Conservation (phyloP, 2,888 invertebrate species). For the Caenorhabditis angaria region DNA sequence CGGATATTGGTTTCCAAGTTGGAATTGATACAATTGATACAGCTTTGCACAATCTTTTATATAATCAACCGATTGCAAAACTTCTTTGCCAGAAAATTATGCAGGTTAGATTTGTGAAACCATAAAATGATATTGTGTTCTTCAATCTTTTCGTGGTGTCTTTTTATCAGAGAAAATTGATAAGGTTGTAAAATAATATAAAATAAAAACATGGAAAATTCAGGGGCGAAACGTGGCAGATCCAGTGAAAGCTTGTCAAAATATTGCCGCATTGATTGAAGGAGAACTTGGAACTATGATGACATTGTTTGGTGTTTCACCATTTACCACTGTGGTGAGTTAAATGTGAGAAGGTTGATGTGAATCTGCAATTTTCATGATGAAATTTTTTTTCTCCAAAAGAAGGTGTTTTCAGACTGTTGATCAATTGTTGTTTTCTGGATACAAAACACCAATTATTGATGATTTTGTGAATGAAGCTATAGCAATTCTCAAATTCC, state of each 20-base stretch:
- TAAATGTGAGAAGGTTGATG: neutral
- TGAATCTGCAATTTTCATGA: conserved; percentile 8
- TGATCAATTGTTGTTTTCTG: conserved; percentile 58
- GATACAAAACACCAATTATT: conserved; percentile 57
- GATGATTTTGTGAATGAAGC: conserved; percentile 40
- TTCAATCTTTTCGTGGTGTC: conserved; percentile 1
- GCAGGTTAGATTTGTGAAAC: conserved; percentile 17
- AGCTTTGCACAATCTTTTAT: conserved; percentile 17
- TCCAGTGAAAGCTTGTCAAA: conserved; percentile 20
- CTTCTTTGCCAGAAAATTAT: neutral
- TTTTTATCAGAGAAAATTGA: too few species aligned
- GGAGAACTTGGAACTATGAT: conserved; percentile 52
- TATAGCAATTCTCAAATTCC: conserved; percentile 18
- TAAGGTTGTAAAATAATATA: neutral
- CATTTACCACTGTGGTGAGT: conserved; percentile 53
- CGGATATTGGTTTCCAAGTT: conserved; percentile 56
- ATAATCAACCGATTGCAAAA: conserved; percentile 13
- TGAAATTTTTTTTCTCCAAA: conserved; percentile 12
- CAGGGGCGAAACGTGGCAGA: neutral
- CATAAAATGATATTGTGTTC: conserved; percentile 1
- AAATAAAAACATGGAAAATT: neutral
- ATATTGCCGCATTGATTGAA: conserved; percentile 34
- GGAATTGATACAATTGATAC: conserved; percentile 38
- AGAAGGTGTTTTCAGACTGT: conserved; percentile 48
- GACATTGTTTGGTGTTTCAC: conserved; percentile 48